phyloP scores from a whole-genome alignment of 1,140 invertebrate species.

The Drosophila pachea region DNA sequence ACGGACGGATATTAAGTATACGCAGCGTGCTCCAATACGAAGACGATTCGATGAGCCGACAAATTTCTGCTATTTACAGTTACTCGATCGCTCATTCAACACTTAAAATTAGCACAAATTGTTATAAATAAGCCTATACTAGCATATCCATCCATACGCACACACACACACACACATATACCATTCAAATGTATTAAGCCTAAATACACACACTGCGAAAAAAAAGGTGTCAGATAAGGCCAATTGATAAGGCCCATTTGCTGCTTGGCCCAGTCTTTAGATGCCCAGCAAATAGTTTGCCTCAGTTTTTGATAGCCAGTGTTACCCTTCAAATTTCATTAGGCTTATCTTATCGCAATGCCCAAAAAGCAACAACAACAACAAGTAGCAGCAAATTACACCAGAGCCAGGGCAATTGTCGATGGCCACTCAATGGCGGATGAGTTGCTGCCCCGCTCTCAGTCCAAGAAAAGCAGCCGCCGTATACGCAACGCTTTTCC shows the following conservation, averaged over 20 bases:
- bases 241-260: conserved; percentile 23
- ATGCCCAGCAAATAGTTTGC: conserved; percentile 10
- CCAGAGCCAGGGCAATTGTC: conserved; percentile 13
- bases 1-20: conserved; percentile 42
- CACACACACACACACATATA: conserved; percentile 1
- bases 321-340: conserved; percentile 73
- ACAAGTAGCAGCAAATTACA: conserved; percentile 12
- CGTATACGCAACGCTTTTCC: conserved; percentile 42
- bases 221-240: conserved; percentile 27
- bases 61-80: conserved; percentile 1
- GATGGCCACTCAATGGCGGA: conserved; percentile 53
- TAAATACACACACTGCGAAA: background rate
- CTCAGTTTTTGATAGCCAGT: conserved; percentile 54
- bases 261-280: background rate
- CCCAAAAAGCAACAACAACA: conserved; percentile 22
- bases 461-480: conserved; percentile 60
- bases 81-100: conserved; percentile 3
- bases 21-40: conserved; percentile 32
- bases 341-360: conserved; percentile 65
- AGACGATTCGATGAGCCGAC: background rate
- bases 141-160: no score
- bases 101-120: conserved; percentile 37
- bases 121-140: conserved; percentile 21
- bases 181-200: conserved; percentile 6
- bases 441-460: conserved; percentile 33